phyloP scores from a whole-genome alignment of 2,113 vertebrate genomes.

The Cercocebus atys region DNA sequence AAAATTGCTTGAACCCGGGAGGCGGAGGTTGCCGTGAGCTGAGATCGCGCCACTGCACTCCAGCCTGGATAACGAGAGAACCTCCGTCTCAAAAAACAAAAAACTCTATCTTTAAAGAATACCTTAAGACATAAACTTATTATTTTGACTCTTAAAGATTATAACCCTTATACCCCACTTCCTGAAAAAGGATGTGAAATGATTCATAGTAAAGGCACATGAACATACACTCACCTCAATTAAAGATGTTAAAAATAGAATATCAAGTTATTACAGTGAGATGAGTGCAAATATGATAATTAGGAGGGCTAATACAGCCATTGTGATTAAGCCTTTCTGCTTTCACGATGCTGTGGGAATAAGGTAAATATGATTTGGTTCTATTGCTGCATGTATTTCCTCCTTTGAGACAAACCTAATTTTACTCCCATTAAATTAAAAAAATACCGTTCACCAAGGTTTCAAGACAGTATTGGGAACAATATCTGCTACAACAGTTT shows the following conservation, averaged over 20 bases:
- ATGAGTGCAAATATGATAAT: not conserved
- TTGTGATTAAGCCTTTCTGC: not conserved
- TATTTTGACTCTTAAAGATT: not conserved
- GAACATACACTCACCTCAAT: not conserved
- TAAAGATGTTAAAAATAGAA: conserved; percentile 2
- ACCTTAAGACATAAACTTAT: not conserved
- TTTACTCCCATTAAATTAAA: not conserved
- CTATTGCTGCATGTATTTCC: not conserved
- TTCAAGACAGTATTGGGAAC: not conserved
- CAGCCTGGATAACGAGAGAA: no score
- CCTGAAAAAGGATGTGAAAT: not conserved
- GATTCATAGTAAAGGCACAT: not conserved
- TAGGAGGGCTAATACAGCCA: not conserved
- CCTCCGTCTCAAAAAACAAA: no score
- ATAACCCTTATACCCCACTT: not conserved
- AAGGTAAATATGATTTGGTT: not conserved
- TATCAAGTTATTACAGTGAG: not conserved
- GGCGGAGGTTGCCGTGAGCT: no score
- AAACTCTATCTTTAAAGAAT: not conserved
- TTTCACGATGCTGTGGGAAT: conserved; percentile 1
- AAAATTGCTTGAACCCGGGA: no score
- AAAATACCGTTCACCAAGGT: not conserved
- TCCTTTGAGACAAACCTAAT: not conserved
- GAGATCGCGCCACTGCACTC: no score
- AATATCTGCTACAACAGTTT: not conserved